Conservation (phyloP, 1,140 invertebrate species). For the Micrasema longulum region DNA sequence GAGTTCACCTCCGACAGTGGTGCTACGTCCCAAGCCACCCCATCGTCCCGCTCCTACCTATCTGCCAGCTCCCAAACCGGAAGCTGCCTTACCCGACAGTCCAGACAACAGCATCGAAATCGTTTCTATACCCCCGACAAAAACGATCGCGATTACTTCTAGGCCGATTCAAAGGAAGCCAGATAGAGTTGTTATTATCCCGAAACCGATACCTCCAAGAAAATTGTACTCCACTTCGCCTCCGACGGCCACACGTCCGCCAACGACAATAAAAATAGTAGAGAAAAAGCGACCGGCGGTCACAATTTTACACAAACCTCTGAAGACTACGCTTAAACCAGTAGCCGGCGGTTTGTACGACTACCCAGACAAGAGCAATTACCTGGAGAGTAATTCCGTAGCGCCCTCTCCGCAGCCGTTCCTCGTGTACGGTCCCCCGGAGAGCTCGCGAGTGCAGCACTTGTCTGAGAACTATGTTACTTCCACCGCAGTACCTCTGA, state of each 20-base stretch:
- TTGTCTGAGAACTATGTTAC: conserved; percentile 59
- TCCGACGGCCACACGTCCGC: conserved; percentile 58
- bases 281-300: conserved; percentile 60
- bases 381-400: conserved; percentile 61
- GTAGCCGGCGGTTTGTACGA: conserved; percentile 60
- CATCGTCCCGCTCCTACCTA: conserved; percentile 57
- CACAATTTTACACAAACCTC: conserved; percentile 57
- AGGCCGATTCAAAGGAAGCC: conserved; percentile 33
- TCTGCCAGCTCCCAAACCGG: conserved; percentile 63
- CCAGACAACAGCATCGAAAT: conserved; percentile 42
- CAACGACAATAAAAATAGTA: conserved; percentile 59
- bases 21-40: conserved; percentile 29
- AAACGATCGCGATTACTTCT: conserved; percentile 45
- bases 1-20: conserved; percentile 54
- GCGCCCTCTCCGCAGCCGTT: conserved; percentile 65
- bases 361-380: conserved; percentile 59
- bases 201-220: conserved; percentile 56
- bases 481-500: conserved; percentile 71
- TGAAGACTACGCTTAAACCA: conserved; percentile 65
- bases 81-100: conserved; percentile 57
- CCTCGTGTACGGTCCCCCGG: conserved; percentile 64
- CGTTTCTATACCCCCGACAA: conserved; percentile 40
- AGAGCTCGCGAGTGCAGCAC: conserved; percentile 58
- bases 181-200: conserved; percentile 42
- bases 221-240: conserved; percentile 63